A percentile compares a stretch with the other conserved stretches of the same genome.
phyloP scores from a whole-genome alignment of 1,140 invertebrate genomes.

The Octopus bimaculoides region DNA sequence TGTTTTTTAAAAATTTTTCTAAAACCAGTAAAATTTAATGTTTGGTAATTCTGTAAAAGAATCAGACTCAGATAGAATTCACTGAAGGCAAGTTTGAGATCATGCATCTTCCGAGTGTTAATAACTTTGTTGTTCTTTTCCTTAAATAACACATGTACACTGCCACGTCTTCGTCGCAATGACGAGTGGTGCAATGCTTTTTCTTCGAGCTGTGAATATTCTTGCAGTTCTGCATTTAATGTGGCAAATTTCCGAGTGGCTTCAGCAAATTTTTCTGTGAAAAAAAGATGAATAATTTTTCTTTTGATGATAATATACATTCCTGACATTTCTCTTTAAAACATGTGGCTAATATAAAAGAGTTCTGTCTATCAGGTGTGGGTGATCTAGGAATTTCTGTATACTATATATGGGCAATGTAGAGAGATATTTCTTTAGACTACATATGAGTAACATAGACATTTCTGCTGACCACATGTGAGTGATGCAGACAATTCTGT shows the following conservation, averaged over 20 bases:
- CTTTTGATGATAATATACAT: slow-evolving; percentile 52
- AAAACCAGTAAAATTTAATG: slow-evolving; percentile 98
- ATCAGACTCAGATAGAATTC: slow-evolving; percentile 99
- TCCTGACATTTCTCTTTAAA: too few species aligned
- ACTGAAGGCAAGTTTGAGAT: slow-evolving; percentile 96
- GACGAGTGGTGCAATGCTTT: slow-evolving; percentile 29
- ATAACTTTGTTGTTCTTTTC: slow-evolving; percentile 39
- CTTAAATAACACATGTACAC: slow-evolving; percentile 21
- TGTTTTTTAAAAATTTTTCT: slow-evolving; percentile 99
- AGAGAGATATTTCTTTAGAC: too few species aligned
- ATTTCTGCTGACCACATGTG: too few species aligned
- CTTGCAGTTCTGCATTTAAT: slow-evolving; percentile 77
- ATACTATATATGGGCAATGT: too few species aligned
- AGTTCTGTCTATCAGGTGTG: too few species aligned
- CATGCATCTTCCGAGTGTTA: slow-evolving; percentile 63
- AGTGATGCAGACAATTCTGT: too few species aligned
- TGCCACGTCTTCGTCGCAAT: slow-evolving; percentile 32
- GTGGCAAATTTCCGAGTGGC: slow-evolving; percentile 91
- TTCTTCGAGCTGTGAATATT: slow-evolving; percentile 41
- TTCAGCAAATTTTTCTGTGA: slow-evolving; percentile 92
- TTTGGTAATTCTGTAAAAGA: slow-evolving; percentile 76
- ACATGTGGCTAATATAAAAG: too few species aligned
- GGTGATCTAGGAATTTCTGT: too few species aligned
- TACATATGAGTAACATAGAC: too few species aligned
- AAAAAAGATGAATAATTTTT: slow-evolving; percentile 11